Evolutionary conservation across 1,140 invertebrate species (phyloP), one percentile per base, ranked within the genome.

Genomic region (Macrocentrus cingulum): DNA sequence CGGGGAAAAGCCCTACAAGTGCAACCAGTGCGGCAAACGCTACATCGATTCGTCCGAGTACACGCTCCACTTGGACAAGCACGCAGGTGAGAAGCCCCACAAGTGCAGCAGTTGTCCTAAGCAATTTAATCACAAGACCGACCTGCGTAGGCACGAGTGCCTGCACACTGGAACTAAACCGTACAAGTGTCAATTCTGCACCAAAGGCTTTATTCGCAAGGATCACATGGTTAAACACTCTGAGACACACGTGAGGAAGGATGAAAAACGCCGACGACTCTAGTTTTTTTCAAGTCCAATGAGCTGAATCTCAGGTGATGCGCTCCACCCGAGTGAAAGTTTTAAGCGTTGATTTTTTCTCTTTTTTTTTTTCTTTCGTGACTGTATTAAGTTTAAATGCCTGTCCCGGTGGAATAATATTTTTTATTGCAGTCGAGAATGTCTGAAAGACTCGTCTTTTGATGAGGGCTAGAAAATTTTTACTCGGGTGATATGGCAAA

Each of bases 191-290:
- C 82, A 85, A 52, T 84, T 84, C 29, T 95, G 93, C 71, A 84
- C 85, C 41, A 97, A 96, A 77, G 90, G 91, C 18, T 96, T 96
- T 76, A 95, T 93, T 62, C 85, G 95, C 48, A 94, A 95, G 74
- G 95, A 97, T 75, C 95, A 97, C 75, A 91, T 97, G 90, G 84
- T 92, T 55, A 97, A 97, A 76, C 95, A 97, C 77, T 82, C 85
- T 51, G 89, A 92, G 52, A 97, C 92, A 18, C 95, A 97, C 76
- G 83, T 80, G 42, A 82, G 83, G 49, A 83, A 82, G 56, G 34
- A 56, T 23, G 67, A 67, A 53, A 61, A 60, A 15, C 52, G 60
- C n/a, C 20, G 42, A 48, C 41, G 61, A 66, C 51, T 64, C 64
- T 57, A 20, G 65, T n/a, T 68, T 67, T 39, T 54, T 69, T 32